These are phyloP conservation scores for Eurytoma adleriae DNA, from an alignment of 2,888 invertebrate genomes.

Conservation along the genomic window DNA sequence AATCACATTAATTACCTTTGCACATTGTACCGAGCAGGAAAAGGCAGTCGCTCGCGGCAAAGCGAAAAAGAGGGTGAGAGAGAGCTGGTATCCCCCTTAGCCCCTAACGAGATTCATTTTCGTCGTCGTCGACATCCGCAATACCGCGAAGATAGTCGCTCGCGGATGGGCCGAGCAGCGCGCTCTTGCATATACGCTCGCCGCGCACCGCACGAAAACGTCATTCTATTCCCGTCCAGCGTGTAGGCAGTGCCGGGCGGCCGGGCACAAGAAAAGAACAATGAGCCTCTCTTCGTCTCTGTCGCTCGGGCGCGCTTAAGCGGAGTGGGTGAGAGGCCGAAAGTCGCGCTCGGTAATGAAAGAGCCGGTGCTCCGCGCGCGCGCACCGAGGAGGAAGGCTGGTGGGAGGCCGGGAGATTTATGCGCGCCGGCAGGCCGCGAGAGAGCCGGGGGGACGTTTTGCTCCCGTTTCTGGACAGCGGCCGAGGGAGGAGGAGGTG, in stretches of 20 bases:
- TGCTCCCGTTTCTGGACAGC: constrained; percentile 64
- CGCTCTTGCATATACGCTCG: background rate
- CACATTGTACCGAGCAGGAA: no score
- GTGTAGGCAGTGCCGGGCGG: constrained; percentile 49
- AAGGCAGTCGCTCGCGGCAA: background rate
- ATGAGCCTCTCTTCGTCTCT: constrained; percentile 66
- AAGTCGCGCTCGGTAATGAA: constrained; percentile 31
- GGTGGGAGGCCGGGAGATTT: constrained; percentile 65
- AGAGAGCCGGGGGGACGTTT: constrained; percentile 62
- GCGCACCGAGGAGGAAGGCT: constrained; percentile 28
- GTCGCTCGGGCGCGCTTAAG: constrained; percentile 60
- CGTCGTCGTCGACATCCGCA: constrained; percentile 53
- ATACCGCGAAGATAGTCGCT: constrained; percentile 47
- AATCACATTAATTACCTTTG: no score
- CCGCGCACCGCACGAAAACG: constrained; percentile 58
- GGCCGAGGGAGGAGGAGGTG: constrained; percentile 56
- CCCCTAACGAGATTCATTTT: constrained; percentile 61
- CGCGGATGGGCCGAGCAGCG: constrained; percentile 12
- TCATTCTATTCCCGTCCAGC: constrained; percentile 71
- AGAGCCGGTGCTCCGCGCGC: constrained; percentile 5
- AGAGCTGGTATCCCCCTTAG: background rate
- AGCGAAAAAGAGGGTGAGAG: constrained; percentile 11
- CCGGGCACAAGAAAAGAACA: constrained; percentile 71
- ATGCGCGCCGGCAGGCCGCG: constrained; percentile 65
- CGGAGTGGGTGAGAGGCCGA: constrained; percentile 24